A percentile compares a stretch with the other conserved stretches of the same genome.
Conservation (phyloP, 2,113 vertebrate genomes). For the Perca fluviatilis region DNA sequence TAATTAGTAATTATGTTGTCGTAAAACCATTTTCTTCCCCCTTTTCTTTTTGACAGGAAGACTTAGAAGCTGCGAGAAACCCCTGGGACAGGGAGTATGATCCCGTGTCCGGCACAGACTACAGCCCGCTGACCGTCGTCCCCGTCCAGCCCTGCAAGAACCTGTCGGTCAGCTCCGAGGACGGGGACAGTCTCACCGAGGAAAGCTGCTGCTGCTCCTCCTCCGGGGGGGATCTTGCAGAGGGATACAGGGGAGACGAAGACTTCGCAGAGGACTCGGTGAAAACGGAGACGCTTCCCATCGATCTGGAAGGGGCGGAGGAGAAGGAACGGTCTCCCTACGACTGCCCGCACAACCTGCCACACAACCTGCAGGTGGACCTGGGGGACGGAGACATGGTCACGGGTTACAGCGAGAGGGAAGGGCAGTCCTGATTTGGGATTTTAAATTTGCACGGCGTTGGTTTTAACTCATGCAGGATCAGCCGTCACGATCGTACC, state of each 20-base stretch:
- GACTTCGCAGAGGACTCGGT: not conserved
- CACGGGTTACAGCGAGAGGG: not conserved
- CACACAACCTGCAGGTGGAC: not conserved
- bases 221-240: not conserved
- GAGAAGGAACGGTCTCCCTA: constrained; percentile 4
- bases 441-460: not conserved
- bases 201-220: too few species aligned
- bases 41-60: not conserved
- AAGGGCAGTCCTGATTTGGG: not conserved
- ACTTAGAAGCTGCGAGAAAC: not conserved
- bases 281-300: not conserved
- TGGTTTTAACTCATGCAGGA: not conserved
- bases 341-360: not conserved
- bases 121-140: not conserved
- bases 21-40: too few species aligned
- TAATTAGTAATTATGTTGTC: not conserved
- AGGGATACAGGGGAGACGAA: not conserved
- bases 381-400: constrained; percentile 49
- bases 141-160: not conserved
- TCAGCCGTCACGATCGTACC: too few species aligned
- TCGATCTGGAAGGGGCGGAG: not conserved
- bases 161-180: not conserved
- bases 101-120: fast-evolving
- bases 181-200: too few species aligned
- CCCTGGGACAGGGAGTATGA: fast-evolving